Percentiles rank a stretch among this genome's conserved stretches.
phyloP scores from a whole-genome alignment of 2,113 vertebrate genomes.

The Phrynocephalus versicolor region DNA sequence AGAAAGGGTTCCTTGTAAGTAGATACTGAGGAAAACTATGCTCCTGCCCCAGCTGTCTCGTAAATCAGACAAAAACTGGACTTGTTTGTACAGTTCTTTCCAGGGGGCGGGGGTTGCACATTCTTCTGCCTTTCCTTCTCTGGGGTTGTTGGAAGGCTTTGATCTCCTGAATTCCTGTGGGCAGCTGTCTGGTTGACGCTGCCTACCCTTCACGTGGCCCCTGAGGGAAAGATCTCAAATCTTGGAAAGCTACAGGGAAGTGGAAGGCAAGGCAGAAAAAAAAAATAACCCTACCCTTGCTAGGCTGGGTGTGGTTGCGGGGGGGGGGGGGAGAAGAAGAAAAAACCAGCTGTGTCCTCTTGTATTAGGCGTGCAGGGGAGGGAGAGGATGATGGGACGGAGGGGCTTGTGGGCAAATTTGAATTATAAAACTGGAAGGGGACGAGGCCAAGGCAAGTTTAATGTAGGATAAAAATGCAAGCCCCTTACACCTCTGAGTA shows the following conservation, averaged over 20 bases:
- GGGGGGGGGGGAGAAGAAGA: no score
- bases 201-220: conserved; percentile 30
- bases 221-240: conserved; percentile 31
- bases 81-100: conserved; percentile 21
- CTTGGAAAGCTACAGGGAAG: conserved; percentile 12
- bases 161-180: conserved; percentile 36
- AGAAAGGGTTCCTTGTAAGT: background rate
- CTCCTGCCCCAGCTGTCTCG: conserved; percentile 35
- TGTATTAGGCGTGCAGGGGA: background rate
- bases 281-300: conserved; percentile 52
- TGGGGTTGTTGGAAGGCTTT: conserved; percentile 4
- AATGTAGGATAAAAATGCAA: conserved; percentile 67
- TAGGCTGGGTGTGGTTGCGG: no score
- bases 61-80: conserved; percentile 8
- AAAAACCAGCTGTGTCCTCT: conserved; percentile 39
- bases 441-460: conserved; percentile 61
- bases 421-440: conserved; percentile 56
- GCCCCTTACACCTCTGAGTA: conserved; percentile 67
- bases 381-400: background rate
- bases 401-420: conserved; percentile 48
- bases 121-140: background rate
- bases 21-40: background rate
- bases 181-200: conserved; percentile 13
- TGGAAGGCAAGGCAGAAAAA: conserved; percentile 31
- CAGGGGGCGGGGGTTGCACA: background rate